Percentiles rank a stretch among this genome's conserved stretches.
phyloP scores from a whole-genome alignment of 2,113 vertebrate genomes.

The Hyaena hyaena region DNA sequence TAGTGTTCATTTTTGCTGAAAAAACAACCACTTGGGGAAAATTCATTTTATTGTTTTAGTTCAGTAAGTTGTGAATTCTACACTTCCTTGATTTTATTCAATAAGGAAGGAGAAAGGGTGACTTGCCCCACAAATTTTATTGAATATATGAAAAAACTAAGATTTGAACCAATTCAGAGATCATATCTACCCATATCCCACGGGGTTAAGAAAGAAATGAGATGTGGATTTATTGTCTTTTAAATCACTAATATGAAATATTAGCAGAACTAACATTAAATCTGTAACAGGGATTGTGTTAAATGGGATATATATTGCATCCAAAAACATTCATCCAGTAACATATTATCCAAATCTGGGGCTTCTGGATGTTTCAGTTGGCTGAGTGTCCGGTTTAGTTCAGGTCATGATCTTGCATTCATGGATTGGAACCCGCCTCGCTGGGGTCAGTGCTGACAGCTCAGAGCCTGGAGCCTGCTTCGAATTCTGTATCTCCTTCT shows the following conservation, averaged over 20 bases:
- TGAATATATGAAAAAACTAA: conserved; percentile 66
- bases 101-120: conserved; percentile 29
- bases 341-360: background rate
- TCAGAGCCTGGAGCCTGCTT: too few relatives aligned
- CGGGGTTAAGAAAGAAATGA: conserved; percentile 72
- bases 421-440: too few relatives aligned
- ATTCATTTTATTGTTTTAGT: conserved; percentile 74
- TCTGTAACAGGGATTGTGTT: background rate
- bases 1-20: conserved; percentile 74
- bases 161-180: conserved; percentile 52
- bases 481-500: too few relatives aligned
- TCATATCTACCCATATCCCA: conserved; percentile 63
- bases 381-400: too few relatives aligned
- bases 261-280: conserved; percentile 61
- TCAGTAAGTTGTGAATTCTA: conserved; percentile 62
- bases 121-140: conserved; percentile 78
- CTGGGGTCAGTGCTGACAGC: too few relatives aligned
- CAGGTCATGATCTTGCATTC: too few relatives aligned
- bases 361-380: too few relatives aligned
- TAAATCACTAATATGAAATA: conserved; percentile 28
- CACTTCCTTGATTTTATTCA: conserved; percentile 57
- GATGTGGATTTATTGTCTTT: conserved; percentile 56
- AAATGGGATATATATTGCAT: conserved; percentile 16
- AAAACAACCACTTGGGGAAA: conserved; percentile 75
- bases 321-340: background rate